Conservation (phyloP, 1,140 invertebrate species). For the Orius laevigatus region DNA sequence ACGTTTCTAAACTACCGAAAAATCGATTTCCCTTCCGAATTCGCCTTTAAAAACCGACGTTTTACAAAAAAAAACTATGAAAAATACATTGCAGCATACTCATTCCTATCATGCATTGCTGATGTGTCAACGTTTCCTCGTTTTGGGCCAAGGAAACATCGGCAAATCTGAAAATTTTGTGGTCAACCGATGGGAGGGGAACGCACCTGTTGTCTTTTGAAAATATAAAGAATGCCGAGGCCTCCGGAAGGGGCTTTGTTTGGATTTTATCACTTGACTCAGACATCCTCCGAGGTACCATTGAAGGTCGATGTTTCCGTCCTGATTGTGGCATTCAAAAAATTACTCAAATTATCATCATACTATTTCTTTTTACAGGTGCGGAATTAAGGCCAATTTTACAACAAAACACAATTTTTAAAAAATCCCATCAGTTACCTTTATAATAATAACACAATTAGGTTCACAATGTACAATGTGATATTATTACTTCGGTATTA, state of each 20-base stretch:
- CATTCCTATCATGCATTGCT: not conserved
- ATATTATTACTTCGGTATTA: too few relatives aligned
- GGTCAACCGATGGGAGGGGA: conserved; percentile 1
- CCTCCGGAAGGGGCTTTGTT: conserved; percentile 46
- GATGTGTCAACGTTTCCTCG: too few relatives aligned
- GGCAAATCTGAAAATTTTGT: conserved; percentile 1
- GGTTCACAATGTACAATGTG: too few relatives aligned
- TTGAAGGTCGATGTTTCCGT: conserved; percentile 35
- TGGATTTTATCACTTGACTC: conserved; percentile 37
- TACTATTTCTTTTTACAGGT: not conserved
- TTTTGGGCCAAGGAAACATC: not conserved
- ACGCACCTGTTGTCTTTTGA: conserved; percentile 30
- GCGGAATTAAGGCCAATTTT: too few relatives aligned
- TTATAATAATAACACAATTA: too few relatives aligned
- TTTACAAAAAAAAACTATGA: too few relatives aligned
- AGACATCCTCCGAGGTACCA: conserved; percentile 69
- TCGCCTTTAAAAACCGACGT: too few relatives aligned
- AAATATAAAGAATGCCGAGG: conserved; percentile 44
- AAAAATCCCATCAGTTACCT: too few relatives aligned
- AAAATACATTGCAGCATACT: not conserved
- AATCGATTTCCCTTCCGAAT: not conserved
- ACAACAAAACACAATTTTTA: too few relatives aligned
- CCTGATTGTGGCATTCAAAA: conserved; percentile 1
- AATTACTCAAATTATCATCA: not conserved
- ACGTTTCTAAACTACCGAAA: not conserved